Conservation (phyloP, 2,888 invertebrate species). For the Nesidiocoris tenuis region DNA sequence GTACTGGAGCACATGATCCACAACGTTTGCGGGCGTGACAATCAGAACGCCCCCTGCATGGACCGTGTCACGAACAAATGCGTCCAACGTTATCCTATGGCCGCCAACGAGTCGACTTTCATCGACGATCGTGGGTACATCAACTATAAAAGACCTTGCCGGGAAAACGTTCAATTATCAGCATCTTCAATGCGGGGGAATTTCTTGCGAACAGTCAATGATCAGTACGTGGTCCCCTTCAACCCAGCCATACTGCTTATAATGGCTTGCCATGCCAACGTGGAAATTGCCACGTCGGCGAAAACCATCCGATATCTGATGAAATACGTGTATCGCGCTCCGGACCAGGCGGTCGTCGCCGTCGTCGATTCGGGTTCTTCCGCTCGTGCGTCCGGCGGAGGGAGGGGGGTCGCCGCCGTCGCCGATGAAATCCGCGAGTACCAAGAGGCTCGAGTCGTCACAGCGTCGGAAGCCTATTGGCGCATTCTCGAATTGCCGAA, state of each 20-base stretch:
- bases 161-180: neutral
- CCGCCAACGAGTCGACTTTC: neutral
- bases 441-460: neutral
- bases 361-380: neutral
- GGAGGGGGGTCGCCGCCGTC: too few species aligned
- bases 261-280: too few species aligned
- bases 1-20: conserved; percentile 38
- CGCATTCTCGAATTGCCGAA: neutral
- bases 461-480: neutral
- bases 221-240: neutral
- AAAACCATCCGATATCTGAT: neutral
- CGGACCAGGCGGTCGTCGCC: neutral
- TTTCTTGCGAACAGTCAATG: too few species aligned
- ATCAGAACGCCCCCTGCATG: neutral
- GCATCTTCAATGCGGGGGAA: too few species aligned
- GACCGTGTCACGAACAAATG: neutral
- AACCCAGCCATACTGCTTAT: too few species aligned
- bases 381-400: too few species aligned
- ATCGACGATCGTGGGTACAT: conserved; percentile 12
- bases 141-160: conserved; percentile 1
- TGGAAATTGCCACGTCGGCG: too few species aligned
- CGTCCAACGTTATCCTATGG: too few species aligned
- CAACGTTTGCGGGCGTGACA: conserved; percentile 11
- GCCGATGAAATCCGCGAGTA: neutral
- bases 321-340: neutral